Percentiles rank a stretch among this genome's conserved stretches.
Conservation (phyloP, 2,113 vertebrate genomes). For the Microtus pennsylvanicus region DNA sequence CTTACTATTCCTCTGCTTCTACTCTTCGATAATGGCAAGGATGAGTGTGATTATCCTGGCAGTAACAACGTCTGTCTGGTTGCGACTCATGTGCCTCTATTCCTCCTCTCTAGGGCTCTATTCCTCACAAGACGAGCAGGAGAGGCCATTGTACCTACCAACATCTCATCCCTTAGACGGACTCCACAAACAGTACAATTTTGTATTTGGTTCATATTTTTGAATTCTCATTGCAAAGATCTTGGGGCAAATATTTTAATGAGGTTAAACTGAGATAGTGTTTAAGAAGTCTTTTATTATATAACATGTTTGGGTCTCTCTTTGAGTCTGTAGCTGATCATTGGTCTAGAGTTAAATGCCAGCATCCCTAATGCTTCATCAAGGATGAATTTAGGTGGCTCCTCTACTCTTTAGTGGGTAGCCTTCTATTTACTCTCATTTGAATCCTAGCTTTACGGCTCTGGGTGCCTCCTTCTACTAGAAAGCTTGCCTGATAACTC, state of each 20-base stretch:
- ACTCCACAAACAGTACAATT: neutral
- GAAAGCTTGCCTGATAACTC: neutral
- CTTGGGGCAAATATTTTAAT: neutral
- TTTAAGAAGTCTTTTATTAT: neutral
- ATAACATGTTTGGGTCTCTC: neutral
- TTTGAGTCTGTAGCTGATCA: neutral
- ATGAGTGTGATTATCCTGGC: neutral
- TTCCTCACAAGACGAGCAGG: neutral
- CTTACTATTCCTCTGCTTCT: neutral
- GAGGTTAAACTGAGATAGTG: neutral
- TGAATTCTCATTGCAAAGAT: constrained; percentile 23
- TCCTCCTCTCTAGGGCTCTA: neutral
- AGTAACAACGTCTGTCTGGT: neutral
- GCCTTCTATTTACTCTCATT: neutral
- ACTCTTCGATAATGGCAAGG: neutral
- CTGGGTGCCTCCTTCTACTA: neutral
- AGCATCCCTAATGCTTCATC: neutral
- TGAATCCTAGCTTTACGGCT: neutral
- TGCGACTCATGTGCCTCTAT: neutral
- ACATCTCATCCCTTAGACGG: neutral
- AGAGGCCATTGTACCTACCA: neutral
- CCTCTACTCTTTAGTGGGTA: neutral
- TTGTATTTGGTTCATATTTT: constrained; percentile 52
- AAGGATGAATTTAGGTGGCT: neutral
- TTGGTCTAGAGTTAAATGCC: neutral